These are phyloP conservation scores for Hyperopisus bebe DNA, from an alignment of 2,113 vertebrate species.

Conservation along the genomic window DNA sequence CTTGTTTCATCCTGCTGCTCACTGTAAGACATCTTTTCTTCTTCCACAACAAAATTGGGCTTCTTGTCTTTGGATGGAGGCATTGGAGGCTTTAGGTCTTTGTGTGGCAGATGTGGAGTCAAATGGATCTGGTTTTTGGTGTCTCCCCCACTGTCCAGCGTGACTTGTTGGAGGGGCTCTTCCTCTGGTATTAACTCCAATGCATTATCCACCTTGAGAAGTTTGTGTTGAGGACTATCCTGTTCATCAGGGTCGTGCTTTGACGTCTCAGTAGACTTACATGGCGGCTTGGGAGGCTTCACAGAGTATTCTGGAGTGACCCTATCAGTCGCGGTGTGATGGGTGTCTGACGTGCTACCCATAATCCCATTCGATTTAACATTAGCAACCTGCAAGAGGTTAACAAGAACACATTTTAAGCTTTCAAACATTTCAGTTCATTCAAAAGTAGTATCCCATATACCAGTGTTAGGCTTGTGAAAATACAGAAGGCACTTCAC, in stretches of 20 bases:
- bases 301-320: constrained; percentile 23
- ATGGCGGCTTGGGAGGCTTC: neutral
- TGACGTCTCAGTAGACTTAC: constrained; percentile 16
- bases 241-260: constrained; percentile 17
- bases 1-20: neutral
- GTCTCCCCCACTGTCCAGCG: constrained; percentile 25
- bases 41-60: constrained; percentile 26
- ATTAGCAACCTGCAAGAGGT: constrained; percentile 65
- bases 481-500: neutral
- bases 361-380: constrained; percentile 74
- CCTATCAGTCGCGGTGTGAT: constrained; percentile 33
- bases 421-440: neutral
- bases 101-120: constrained; percentile 16
- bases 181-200: constrained; percentile 13
- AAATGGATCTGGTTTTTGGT: neutral
- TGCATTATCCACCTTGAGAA: constrained; percentile 53
- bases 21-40: constrained; percentile 7
- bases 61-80: constrained; percentile 55
- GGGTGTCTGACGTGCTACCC: constrained; percentile 57
- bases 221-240: constrained; percentile 45
- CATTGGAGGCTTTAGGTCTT: constrained; percentile 35
- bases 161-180: constrained; percentile 28
- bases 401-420: neutral
- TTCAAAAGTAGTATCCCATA: neutral
- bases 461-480: neutral